Percentiles rank a stretch among this genome's conserved stretches.
Evolutionary conservation across 2,113 vertebrate genomes (phyloP).

Genomic region (Heterochromis multidens): DNA sequence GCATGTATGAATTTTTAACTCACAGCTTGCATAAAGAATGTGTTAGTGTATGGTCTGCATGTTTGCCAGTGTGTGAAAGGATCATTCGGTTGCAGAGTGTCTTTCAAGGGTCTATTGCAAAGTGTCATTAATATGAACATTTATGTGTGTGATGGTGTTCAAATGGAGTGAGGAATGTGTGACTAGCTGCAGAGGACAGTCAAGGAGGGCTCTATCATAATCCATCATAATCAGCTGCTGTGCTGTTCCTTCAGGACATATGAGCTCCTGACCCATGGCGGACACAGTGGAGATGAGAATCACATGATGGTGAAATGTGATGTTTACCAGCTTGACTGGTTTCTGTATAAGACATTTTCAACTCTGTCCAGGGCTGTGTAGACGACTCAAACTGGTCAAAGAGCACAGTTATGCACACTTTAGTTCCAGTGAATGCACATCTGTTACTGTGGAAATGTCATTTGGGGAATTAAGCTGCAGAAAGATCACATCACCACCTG

Average conservation of each 20-base stretch:
- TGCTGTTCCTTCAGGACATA: constrained; percentile 49
- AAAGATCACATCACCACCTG: neutral
- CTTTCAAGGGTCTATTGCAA: neutral
- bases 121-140: neutral
- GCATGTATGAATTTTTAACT: neutral
- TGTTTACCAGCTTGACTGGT: constrained; percentile 48
- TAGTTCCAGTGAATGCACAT: neutral
- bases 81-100: neutral
- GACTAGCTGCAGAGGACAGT: constrained; percentile 51
- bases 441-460: neutral
- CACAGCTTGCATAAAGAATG: neutral
- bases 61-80: neutral
- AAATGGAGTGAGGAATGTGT: constrained; percentile 8
- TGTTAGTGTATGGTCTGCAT: neutral
- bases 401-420: neutral
- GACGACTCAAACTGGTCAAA: neutral
- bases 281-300: constrained; percentile 44
- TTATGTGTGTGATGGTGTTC: neutral
- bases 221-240: constrained; percentile 58
- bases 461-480: neutral
- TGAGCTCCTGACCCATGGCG: constrained; percentile 46
- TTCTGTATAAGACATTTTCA: constrained; percentile 10
- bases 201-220: constrained; percentile 62
- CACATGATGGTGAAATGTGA: constrained; percentile 49
- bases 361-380: neutral